Conservation (phyloP, 1,140 invertebrate genomes). For the Drosophila ananassae region DNA sequence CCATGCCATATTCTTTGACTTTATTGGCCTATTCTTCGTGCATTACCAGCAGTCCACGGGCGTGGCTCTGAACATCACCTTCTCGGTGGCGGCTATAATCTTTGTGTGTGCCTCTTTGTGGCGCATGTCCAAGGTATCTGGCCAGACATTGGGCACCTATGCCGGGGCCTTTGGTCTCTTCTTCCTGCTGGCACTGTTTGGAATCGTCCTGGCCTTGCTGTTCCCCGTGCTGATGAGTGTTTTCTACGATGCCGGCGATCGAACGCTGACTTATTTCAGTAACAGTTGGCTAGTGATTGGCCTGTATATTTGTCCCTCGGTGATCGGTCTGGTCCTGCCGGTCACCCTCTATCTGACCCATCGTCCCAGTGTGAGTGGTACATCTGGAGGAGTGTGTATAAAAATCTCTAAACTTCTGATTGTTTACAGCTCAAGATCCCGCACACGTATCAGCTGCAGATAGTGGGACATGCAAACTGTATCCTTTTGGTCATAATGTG, state of each 20-base stretch:
- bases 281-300: slow-evolving; percentile 87
- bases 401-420: not conserved
- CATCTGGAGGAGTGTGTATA: rapidly evolving
- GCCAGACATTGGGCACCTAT: slow-evolving; percentile 27
- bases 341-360: slow-evolving; percentile 36
- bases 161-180: slow-evolving; percentile 28
- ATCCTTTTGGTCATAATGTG: slow-evolving; percentile 60
- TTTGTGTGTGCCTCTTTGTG: slow-evolving; percentile 84
- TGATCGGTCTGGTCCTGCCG: slow-evolving; percentile 75
- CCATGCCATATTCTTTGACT: slow-evolving; percentile 91
- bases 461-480: slow-evolving; percentile 70
- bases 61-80: slow-evolving; percentile 85
- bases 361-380: slow-evolving; percentile 85
- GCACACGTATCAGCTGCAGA: slow-evolving; percentile 60
- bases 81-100: slow-evolving; percentile 83
- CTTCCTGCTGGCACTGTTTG: slow-evolving; percentile 84
- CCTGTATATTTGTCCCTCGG: slow-evolving; percentile 86
- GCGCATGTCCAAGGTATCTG: slow-evolving; percentile 49
- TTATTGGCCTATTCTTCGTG: slow-evolving; percentile 89
- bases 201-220: slow-evolving; percentile 87
- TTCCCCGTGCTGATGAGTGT: slow-evolving; percentile 85
- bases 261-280: slow-evolving; percentile 89
- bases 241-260: slow-evolving; percentile 68
- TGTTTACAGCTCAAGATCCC: slow-evolving; percentile 57
- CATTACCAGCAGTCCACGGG: slow-evolving; percentile 86